Conservation (phyloP, 2,113 vertebrate species). For the Antechinus stuartii region DNA sequence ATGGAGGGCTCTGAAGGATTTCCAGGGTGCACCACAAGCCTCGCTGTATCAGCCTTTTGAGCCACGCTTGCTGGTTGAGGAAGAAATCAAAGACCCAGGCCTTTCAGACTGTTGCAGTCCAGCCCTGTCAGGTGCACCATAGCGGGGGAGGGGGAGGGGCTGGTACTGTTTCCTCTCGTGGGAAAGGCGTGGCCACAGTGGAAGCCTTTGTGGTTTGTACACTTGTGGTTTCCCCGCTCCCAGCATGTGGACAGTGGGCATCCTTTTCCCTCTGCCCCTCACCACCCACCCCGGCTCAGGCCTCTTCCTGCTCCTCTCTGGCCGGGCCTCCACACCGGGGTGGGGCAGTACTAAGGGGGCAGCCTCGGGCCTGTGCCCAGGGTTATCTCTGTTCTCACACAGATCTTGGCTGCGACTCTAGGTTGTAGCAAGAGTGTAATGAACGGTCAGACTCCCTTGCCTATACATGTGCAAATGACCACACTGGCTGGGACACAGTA, state of each 20-base stretch:
- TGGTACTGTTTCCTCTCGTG: not conserved
- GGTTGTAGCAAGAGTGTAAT: no score
- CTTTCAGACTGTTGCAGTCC: no score
- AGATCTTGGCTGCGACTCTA: not conserved
- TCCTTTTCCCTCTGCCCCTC: no score
- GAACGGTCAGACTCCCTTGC: no score
- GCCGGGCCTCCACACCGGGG: no score
- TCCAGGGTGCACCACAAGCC: no score
- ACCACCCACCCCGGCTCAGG: no score
- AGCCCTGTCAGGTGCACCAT: no score
- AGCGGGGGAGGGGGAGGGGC: no score
- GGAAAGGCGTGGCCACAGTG: no score
- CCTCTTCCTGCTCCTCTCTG: no score
- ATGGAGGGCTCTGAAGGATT: not conserved
- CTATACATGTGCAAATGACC: not conserved
- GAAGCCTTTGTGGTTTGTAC: not conserved
- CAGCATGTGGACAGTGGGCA: not conserved
- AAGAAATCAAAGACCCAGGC: not conserved
- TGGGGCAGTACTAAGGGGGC: no score
- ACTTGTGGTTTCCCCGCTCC: not conserved
- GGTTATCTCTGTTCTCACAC: not conserved
- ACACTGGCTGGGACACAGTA: not conserved
- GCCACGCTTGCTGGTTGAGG: rapidly evolving
- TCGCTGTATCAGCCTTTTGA: not conserved
- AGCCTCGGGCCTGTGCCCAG: not conserved